Evolutionary conservation across 1,140 invertebrate genomes (phyloP), one percentile per base, ranked within the genome.

Genomic region (Diorhabda sublineata): DNA sequence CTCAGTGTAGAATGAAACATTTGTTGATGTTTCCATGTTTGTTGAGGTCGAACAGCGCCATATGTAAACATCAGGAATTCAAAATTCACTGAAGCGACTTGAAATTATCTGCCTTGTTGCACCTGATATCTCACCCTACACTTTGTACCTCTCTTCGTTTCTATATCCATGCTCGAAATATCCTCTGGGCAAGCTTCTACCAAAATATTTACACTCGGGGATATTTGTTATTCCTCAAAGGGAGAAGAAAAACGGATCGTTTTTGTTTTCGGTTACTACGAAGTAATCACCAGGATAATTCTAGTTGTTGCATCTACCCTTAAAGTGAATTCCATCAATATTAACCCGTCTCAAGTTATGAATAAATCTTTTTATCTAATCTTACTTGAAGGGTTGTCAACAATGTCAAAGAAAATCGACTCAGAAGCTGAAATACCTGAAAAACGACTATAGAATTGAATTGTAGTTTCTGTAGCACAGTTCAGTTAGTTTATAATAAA

Each of bases 71-170:
- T 69, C 63, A 52, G 68, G 41, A 65, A 56, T 42, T 65, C 52
- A 57, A 57, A 66, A 69, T 47, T 56, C 58, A 61, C 11, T 42
- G 57, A 69, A 66, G 68, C 68, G 68, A 60, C 58, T 58, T 43
- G 58, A 66, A 58, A 65, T 69, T 61, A 69, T 69, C 64, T 56
- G 60, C 63, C 61, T 61, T 61, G 64, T 11, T 69, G 68, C 68
- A 69, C 68, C 68, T 69, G 63, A 69, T 69, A 66, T 66, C 68
- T 66, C 68, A 66, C 68, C 63, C 64, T 69, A 47, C 45, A 56
- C 52, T 69, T 57, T 63, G 43, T 61, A 68, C 59, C 59, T 26
- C 42, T 41, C 43, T 52, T 58, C 65, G 6, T 52, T 4, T 52
- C 6, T 52, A 52, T n/a, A 62, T 45, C 8, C 61, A 6, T 44